A percentile compares a stretch with the other conserved stretches of the same genome.
These are phyloP conservation scores for Chondrilla cf. caribensis DNA, from an alignment of 37 sponge, comb jelly and placozoan species.

Conservation along the genomic window DNA sequence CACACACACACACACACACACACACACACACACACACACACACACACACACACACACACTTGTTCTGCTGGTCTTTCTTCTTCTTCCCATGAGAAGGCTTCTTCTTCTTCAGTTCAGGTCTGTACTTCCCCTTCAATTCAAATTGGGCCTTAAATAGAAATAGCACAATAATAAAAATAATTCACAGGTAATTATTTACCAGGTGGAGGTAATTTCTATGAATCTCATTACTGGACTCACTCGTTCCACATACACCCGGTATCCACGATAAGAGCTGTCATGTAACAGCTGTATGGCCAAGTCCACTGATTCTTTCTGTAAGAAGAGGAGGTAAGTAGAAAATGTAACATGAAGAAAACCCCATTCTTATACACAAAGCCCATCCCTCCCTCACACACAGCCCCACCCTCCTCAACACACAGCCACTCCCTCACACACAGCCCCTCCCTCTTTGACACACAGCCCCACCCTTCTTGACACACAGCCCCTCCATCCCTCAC, in stretches of 20 bases:
- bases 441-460: no score
- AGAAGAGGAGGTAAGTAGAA: no score
- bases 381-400: no score
- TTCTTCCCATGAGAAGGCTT: slow-evolving; percentile 54
- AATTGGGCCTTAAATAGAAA: slow-evolving; percentile 76
- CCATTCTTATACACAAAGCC: no score
- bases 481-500: no score
- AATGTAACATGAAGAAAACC: no score
- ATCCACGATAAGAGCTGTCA: slow-evolving; percentile 32
- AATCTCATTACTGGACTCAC: slow-evolving; percentile 29
- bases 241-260: slow-evolving; percentile 51
- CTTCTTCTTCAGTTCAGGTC: slow-evolving; percentile 85
- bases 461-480: no score
- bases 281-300: slow-evolving; percentile 84
- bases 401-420: no score
- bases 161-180: neutral
- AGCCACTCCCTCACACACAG: no score
- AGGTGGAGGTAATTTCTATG: no score
- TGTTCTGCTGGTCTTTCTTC: slow-evolving; percentile 65
- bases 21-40: no score
- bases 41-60: neutral
- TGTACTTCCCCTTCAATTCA: slow-evolving; percentile 83
- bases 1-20: no score
- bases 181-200: neutral
- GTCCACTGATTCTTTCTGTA: slow-evolving; percentile 77